Evolutionary conservation across 2,888 invertebrate genomes (phyloP).

Genomic region (Conus canariensis): DNA sequence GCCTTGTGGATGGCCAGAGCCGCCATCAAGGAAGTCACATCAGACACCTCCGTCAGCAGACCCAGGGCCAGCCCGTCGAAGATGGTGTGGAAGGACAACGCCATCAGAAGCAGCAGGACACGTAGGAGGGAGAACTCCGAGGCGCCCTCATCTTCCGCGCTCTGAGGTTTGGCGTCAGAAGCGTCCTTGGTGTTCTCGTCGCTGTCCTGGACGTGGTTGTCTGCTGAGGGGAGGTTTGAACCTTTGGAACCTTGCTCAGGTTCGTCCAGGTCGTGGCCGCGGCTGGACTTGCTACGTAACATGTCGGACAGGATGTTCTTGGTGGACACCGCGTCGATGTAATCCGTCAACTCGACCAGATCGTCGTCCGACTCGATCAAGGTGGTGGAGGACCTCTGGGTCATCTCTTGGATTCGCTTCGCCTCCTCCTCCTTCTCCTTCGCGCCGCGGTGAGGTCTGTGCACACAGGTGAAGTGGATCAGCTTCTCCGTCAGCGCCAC

Average conservation of each 20-base stretch:
- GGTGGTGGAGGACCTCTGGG: background rate
- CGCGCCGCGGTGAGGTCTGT: background rate
- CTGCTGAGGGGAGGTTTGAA: too few species aligned
- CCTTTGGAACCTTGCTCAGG: too few species aligned
- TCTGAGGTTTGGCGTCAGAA: background rate
- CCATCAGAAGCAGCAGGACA: constrained; percentile 80
- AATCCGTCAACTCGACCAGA: background rate
- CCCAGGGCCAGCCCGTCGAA: constrained; percentile 83
- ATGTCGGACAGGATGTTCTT: background rate
- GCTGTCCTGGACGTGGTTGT: background rate
- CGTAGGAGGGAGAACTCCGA: constrained; percentile 57
- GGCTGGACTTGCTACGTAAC: too few species aligned
- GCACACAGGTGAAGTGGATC: background rate
- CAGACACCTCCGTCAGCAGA: constrained; percentile 66
- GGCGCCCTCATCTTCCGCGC: background rate
- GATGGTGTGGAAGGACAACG: constrained; percentile 82
- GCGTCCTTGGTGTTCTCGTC: background rate
- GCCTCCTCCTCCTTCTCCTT: background rate
- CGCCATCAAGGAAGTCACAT: constrained; percentile 74
- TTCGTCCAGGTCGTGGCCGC: too few species aligned
- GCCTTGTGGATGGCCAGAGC: constrained; percentile 82
- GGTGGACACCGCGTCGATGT: background rate
- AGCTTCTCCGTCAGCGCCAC: constrained; percentile 68
- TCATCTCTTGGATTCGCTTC: background rate
- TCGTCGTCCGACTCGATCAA: background rate